Evolutionary conservation across 2,888 invertebrate genomes (phyloP).

Genomic region (Dynastes maya): DNA sequence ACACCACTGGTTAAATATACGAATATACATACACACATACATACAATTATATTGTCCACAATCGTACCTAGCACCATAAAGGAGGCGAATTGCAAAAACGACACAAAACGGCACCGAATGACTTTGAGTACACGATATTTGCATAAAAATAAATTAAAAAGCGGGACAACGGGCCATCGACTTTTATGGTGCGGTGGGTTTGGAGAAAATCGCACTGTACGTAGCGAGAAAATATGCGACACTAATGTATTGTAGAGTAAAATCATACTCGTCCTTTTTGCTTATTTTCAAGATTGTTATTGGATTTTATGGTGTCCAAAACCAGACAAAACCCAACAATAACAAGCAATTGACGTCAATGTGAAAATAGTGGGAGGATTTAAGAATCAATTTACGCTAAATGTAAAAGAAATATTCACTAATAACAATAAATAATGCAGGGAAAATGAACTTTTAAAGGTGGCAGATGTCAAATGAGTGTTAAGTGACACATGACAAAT

Average conservation of each 20-base stretch:
- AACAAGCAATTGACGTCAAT: no score
- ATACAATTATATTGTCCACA: neutral
- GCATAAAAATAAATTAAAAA: conserved; percentile 50
- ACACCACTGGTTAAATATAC: no score
- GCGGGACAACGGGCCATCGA: conserved; percentile 32
- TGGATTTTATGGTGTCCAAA: neutral
- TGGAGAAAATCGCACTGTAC: neutral
- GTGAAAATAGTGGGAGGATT: no score
- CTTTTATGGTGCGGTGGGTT: conserved; percentile 30
- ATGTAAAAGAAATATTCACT: neutral
- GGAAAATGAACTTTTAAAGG: no score
- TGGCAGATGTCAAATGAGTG: no score
- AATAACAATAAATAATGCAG: no score
- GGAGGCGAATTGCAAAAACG: conserved; percentile 35
- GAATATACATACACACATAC: no score
- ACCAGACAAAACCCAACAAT: no score
- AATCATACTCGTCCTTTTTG: neutral
- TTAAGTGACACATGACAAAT: no score
- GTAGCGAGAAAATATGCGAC: conserved; percentile 4
- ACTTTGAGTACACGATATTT: conserved; percentile 43
- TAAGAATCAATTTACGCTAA: neutral
- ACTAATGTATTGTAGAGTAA: neutral
- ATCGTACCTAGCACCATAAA: conserved; percentile 27
- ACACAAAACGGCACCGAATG: conserved; percentile 43
- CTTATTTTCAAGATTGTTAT: neutral